These are phyloP conservation scores for Ceuthmochares aereus DNA, from an alignment of 2,113 vertebrate genomes.

Conservation along the genomic window DNA sequence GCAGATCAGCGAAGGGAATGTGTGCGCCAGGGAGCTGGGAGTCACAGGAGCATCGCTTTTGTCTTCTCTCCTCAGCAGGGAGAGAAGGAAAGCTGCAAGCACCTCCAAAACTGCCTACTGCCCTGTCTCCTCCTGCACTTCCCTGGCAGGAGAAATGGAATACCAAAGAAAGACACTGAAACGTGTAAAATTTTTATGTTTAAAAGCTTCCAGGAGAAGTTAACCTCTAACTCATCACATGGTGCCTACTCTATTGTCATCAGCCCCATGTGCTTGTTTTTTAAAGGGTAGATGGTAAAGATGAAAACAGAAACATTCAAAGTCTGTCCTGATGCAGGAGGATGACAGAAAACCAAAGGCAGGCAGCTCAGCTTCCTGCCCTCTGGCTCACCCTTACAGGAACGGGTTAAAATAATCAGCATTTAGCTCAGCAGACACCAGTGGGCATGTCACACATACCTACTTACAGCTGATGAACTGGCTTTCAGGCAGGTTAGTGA, in stretches of 20 bases:
- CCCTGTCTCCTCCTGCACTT: accelerated
- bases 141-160: not conserved
- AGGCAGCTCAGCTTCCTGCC: not conserved
- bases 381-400: not conserved
- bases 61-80: not conserved
- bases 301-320: not conserved
- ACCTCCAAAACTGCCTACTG: not conserved
- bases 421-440: not conserved
- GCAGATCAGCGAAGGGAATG: not conserved
- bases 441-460: not conserved
- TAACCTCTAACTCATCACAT: not conserved
- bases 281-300: accelerated
- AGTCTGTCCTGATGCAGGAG: not conserved
- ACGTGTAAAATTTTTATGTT: not conserved
- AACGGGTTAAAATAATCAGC: slow-evolving; percentile 15
- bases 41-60: not conserved
- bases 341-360: not conserved
- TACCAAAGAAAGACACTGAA: not conserved
- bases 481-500: not conserved
- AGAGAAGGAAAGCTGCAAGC: not conserved
- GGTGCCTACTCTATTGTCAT: not conserved
- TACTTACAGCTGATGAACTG: not conserved
- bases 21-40: not conserved
- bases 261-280: accelerated
- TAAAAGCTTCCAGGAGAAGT: not conserved